Conservation (phyloP, 2,888 invertebrate genomes). For the Stramonita haemastoma region DNA sequence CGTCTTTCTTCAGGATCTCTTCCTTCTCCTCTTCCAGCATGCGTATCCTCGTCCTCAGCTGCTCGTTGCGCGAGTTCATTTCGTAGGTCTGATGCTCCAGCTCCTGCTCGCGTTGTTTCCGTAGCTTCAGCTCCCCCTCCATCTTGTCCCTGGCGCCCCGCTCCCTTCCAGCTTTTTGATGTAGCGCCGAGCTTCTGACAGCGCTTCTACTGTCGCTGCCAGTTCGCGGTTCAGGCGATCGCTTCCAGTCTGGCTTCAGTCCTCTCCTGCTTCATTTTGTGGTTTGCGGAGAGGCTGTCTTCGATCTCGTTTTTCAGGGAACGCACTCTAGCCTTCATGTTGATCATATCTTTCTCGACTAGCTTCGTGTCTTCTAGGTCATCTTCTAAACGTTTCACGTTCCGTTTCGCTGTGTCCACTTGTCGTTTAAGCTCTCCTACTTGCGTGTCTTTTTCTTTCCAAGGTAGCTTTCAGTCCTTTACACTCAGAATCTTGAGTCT, state of each 20-base stretch:
- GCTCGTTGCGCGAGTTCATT: conserved; percentile 31
- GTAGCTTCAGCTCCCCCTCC: conserved; percentile 24
- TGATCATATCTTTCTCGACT: conserved; percentile 45
- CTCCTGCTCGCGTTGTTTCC: conserved; percentile 22
- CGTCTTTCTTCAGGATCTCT: conserved; percentile 44
- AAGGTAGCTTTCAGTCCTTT: conserved; percentile 34
- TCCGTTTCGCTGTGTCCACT: conserved; percentile 37
- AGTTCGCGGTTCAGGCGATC: conserved; percentile 45
- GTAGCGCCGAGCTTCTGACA: conserved; percentile 27
- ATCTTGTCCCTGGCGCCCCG: conserved; percentile 4
- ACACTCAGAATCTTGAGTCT: conserved; percentile 40
- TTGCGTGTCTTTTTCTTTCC: conserved; percentile 41
- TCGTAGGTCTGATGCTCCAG: conserved; percentile 33
- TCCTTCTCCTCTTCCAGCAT: conserved; percentile 60
- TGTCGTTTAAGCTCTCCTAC: conserved; percentile 40
- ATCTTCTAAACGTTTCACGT: conserved; percentile 44
- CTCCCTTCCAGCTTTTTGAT: conserved; percentile 39
- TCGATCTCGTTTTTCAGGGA: conserved; percentile 54
- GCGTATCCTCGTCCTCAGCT: conserved; percentile 47
- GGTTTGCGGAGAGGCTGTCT: conserved; percentile 51
- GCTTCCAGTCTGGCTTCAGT: conserved; percentile 53
- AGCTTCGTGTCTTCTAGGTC: conserved; percentile 31
- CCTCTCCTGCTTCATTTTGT: conserved; percentile 52
- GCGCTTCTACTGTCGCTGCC: conserved; percentile 29
- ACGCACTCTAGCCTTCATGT: conserved; percentile 45